phyloP scores from a whole-genome alignment of 2,888 invertebrate genomes.

The Aphidoletes aphidimyza region DNA sequence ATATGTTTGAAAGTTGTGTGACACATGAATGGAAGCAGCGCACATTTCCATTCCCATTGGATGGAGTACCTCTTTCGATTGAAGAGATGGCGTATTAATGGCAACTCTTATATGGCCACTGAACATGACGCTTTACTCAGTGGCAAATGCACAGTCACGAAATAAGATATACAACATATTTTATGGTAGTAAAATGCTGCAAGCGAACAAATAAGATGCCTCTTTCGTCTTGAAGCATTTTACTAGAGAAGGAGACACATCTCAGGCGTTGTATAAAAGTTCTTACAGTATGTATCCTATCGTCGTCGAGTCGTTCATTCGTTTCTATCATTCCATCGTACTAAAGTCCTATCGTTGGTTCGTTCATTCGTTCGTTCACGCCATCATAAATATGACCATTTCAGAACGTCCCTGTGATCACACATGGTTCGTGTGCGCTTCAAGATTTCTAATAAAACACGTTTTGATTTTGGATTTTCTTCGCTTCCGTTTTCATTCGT shows the following conservation, averaged over 20 bases:
- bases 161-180: conserved; percentile 8
- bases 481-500: background rate
- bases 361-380: background rate
- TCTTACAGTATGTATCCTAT: no score
- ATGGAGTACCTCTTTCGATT: background rate
- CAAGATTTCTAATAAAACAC: conserved; percentile 42
- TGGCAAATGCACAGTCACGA: conserved; percentile 2
- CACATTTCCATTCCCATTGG: background rate
- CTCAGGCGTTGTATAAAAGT: no score
- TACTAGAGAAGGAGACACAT: no score
- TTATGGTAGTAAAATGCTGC: background rate
- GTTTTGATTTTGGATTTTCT: conserved; percentile 29
- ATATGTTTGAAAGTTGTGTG: background rate
- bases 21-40: background rate
- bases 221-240: background rate
- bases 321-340: no score
- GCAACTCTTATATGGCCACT: conserved; percentile 44
- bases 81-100: conserved; percentile 1
- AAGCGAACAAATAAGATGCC: background rate
- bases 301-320: no score
- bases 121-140: background rate
- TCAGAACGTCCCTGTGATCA: background rate
- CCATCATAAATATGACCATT: background rate
- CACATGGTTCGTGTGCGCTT: background rate
- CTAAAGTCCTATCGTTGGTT: no score